Base-by-base conservation (phyloP, 2,888 invertebrate species). In the Eristalis pertinax region DNA sequence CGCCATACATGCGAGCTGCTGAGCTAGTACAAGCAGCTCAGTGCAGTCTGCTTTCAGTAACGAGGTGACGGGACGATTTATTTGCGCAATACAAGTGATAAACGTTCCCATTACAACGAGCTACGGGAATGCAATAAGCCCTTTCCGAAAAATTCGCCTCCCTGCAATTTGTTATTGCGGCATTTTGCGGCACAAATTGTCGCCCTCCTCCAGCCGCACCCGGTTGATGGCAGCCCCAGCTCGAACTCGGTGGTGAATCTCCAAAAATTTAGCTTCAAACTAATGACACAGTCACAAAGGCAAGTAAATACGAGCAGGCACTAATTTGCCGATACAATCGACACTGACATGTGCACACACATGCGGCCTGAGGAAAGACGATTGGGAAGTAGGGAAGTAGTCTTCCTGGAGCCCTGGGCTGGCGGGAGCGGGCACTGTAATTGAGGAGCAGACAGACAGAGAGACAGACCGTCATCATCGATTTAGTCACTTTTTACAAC, bases 11-110 rank as follows among this genome's bases (percentile, higher is more conserved):
- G 19, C 24, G 32, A 56, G 5, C 60, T 0, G n/a, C 43, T 75
- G 68, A 70, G 64, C 58, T 11, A 32, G 22, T 26, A 32, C 8
- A 8, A 32, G 32, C 32, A 67, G 72, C 41, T 77, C 26, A 60
- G 41, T 74, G 69, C 65, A 19, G 69, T 82, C 65, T 38, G 38
- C 38, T 38, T 38, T 38, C 38, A 38, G 70, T 70, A 78, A 79
- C 86, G 74, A 86, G 70, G 86, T 86, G 86, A 87, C 87, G 76
- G 87, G 56, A 84, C 76, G 84, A 87, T 87, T 87, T 87, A 87
- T 87, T 84, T 80, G 79, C 62, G 79, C 84, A 84, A 84, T 84
- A 83, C 84, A 73, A 87, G 87, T 84, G 87, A 87, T 83, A 86
- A 86, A 83, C 83, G 78, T 79, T 79, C 83, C 82, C 86, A 86